Evolutionary conservation across 2,797 vertebrate genomes (phyloP), one percentile per base, ranked within the genome.

Genomic region (Peromyscus melanophrys): DNA sequence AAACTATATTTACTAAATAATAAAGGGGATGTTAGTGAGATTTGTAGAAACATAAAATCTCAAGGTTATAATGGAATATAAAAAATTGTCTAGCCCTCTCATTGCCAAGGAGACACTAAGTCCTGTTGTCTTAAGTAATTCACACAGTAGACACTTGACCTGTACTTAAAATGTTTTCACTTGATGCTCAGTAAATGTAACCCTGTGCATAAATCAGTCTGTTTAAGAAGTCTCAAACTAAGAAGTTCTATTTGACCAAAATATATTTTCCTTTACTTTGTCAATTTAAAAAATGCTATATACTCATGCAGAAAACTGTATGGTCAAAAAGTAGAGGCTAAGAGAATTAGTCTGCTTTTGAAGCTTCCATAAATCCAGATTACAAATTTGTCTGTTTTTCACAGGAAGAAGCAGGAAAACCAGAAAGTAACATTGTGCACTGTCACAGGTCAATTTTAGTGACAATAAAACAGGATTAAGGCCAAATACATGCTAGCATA

Each of bases 11-110:
- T 69, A 23, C 6, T 92, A 89, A 77, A 86, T 92, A 29, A 71
- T 82, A 5, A 89, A 83, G 52, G 31, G 83, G 19, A 25, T 61
- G 9, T 29, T 21, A 9, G 1, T 84, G 27, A 8, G 2, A 76
- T 57, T 55, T 85, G 12, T 46, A 84, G 19, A 94, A 89, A 49
- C 65, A 59, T 67, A 94, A 94, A 65, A 89, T 92, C 19, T 87
- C 40, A 55, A 69, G 11, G 4, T 88, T 88, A 88, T 52, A 93
- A 69, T 52, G 31, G 11, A 86, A 4, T 9, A 76, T 67, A 61
- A 89, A 75, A 69, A 69, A 19, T 71, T 65, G 69, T 69, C 34
- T 75, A 17, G 37, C 31, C 46, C 40, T 43, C 10, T 1, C 21
- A 85, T 6, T 81, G 34, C 10, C 21, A 19, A 88, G 73, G 0